These are phyloP conservation scores for Lagodon rhomboides DNA, from an alignment of 2,797 vertebrate species.

Conservation along the genomic window DNA sequence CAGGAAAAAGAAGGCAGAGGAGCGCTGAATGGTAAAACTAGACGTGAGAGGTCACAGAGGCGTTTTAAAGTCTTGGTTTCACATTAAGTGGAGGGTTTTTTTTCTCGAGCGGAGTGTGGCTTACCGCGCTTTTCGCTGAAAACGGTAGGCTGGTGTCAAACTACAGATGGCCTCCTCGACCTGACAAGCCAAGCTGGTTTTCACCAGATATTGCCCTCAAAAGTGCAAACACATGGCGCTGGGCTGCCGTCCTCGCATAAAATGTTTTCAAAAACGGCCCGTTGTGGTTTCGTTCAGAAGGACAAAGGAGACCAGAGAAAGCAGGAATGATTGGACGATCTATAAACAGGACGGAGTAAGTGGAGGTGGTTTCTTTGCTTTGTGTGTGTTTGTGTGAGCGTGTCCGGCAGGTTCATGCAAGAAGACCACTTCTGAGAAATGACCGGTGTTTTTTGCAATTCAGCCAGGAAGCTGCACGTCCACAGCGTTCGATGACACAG, in stretches of 20 bases:
- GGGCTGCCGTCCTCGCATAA: slow-evolving; percentile 23
- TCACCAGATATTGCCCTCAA: slow-evolving; percentile 4
- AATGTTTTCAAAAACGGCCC: slow-evolving; percentile 16
- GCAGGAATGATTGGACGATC: not conserved
- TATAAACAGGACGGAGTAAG: not conserved
- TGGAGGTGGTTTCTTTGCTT: slow-evolving; percentile 1
- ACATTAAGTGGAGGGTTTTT: slow-evolving; percentile 11
- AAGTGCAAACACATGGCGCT: slow-evolving; percentile 25
- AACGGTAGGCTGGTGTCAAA: slow-evolving; percentile 27
- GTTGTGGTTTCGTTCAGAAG: slow-evolving; percentile 29
- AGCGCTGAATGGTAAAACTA: not conserved
- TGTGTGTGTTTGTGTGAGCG: slow-evolving; percentile 27
- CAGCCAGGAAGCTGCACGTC: not conserved
- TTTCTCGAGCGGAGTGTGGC: slow-evolving; percentile 2
- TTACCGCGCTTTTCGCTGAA: slow-evolving; percentile 8
- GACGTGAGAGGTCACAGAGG: slow-evolving; percentile 8
- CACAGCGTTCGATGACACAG: not conserved
- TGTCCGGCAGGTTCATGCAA: not conserved
- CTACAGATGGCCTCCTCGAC: slow-evolving; percentile 7
- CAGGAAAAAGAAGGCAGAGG: not conserved
- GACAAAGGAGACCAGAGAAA: slow-evolving; percentile 24
- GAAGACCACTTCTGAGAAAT: not conserved
- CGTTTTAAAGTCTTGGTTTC: slow-evolving; percentile 30
- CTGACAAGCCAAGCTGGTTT: not conserved
- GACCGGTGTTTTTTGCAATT: not conserved